Evolutionary conservation across 2,113 vertebrate genomes (phyloP).

Genomic region (Amazona vittata): DNA sequence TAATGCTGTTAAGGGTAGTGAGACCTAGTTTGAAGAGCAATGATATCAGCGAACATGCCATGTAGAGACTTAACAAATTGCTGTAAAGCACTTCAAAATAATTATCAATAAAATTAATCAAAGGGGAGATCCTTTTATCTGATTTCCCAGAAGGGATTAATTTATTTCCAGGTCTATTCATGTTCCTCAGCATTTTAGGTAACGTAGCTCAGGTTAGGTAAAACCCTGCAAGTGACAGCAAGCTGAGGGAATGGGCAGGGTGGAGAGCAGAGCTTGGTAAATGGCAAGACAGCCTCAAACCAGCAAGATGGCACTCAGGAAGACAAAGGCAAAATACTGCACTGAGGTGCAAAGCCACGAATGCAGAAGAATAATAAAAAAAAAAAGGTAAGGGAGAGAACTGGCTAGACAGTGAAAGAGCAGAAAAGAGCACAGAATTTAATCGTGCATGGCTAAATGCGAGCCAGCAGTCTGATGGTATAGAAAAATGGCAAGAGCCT

Average conservation of each 20-base stretch:
- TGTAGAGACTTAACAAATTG: background rate
- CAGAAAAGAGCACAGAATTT: background rate
- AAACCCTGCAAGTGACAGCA: background rate
- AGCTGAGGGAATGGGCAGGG: background rate
- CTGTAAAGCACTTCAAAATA: background rate
- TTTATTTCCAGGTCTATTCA: background rate
- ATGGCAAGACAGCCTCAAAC: accelerated
- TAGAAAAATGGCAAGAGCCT: background rate
- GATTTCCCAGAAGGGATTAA: background rate
- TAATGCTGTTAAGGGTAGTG: background rate
- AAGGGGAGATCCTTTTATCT: background rate
- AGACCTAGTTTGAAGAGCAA: background rate
- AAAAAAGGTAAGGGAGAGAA: background rate
- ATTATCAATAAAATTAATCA: background rate
- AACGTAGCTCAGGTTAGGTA: background rate
- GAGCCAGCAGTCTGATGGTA: background rate
- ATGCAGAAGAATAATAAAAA: background rate
- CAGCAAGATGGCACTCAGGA: background rate
- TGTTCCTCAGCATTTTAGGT: background rate
- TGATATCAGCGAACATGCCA: background rate
- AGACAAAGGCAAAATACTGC: background rate
- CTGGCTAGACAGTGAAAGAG: background rate
- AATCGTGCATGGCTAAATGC: background rate
- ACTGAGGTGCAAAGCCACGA: background rate
- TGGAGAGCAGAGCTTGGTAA: background rate